Evolutionary conservation across 2,113 vertebrate species (phyloP).

Genomic region (Alaudala cheleensis): DNA sequence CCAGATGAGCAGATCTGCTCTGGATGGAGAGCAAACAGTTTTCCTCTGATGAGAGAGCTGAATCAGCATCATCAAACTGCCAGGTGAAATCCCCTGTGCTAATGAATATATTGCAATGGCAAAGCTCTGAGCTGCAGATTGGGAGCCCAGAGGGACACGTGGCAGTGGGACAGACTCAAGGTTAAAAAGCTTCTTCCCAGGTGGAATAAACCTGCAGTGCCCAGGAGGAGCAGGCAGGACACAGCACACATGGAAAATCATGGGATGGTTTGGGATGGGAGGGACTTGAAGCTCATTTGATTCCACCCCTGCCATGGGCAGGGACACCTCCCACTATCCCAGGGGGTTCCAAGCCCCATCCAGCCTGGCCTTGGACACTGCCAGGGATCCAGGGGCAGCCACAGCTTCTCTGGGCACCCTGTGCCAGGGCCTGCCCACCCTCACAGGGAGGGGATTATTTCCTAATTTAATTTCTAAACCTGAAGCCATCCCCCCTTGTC

Average conservation of each 20-base stretch:
- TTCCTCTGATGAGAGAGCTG: neutral
- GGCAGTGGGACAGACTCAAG: neutral
- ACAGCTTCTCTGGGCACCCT: neutral
- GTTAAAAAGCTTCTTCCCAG: neutral
- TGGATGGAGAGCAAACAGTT: neutral
- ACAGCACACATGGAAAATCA: rapidly evolving
- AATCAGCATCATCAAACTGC: neutral
- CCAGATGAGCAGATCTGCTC: rapidly evolving
- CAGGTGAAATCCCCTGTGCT: neutral
- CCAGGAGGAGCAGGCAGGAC: neutral
- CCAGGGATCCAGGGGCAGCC: neutral
- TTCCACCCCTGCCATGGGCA: neutral
- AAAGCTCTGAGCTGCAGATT: neutral
- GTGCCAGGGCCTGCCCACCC: neutral
- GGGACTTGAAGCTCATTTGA: neutral
- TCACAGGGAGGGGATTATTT: rapidly evolving
- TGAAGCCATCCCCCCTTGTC: neutral
- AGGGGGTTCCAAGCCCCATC: neutral
- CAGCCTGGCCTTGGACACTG: neutral
- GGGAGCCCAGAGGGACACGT: rapidly evolving
- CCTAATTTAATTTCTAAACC: neutral
- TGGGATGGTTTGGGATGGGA: neutral
- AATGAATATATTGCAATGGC: rapidly evolving
- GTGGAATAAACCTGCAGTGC: neutral
- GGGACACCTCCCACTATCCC: neutral